A percentile compares a stretch with the other conserved stretches of the same genome.
These are phyloP conservation scores for Ennomos erosarius DNA, from an alignment of 2,888 invertebrate genomes.

Conservation along the genomic window DNA sequence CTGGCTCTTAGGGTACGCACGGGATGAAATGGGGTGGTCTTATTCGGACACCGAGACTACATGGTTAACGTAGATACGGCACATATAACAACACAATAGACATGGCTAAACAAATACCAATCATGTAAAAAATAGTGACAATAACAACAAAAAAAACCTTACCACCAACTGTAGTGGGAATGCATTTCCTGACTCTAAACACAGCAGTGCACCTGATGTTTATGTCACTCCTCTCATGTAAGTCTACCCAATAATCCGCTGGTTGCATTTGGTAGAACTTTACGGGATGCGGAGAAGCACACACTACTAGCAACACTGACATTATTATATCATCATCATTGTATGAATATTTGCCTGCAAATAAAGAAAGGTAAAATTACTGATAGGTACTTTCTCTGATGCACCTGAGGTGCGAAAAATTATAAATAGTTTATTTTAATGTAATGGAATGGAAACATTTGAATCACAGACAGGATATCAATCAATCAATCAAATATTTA, in stretches of 20 bases:
- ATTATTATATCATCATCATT: slow-evolving; percentile 74
- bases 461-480: too few relatives aligned
- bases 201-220: slow-evolving; percentile 75
- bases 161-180: slow-evolving; percentile 73
- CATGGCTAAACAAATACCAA: too few relatives aligned
- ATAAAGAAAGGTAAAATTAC: background rate
- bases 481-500: too few relatives aligned
- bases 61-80: too few relatives aligned
- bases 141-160: slow-evolving; percentile 29
- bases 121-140: too few relatives aligned
- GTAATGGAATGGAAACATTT: too few relatives aligned
- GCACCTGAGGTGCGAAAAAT: too few relatives aligned
- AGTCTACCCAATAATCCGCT: slow-evolving; percentile 68
- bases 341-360: slow-evolving; percentile 76
- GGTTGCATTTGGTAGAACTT: slow-evolving; percentile 69
- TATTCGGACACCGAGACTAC: too few relatives aligned
- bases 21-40: too few relatives aligned
- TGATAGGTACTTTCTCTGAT: background rate
- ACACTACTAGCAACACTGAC: slow-evolving; percentile 73
- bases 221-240: slow-evolving; percentile 67
- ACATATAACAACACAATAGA: too few relatives aligned
- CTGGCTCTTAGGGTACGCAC: too few relatives aligned
- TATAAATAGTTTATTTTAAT: too few relatives aligned
- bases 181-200: slow-evolving; percentile 75
- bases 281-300: slow-evolving; percentile 67